Evolutionary conservation across 2,888 invertebrate species (phyloP), one percentile per base, ranked within the genome.

Genomic region (Taenaris catops): DNA sequence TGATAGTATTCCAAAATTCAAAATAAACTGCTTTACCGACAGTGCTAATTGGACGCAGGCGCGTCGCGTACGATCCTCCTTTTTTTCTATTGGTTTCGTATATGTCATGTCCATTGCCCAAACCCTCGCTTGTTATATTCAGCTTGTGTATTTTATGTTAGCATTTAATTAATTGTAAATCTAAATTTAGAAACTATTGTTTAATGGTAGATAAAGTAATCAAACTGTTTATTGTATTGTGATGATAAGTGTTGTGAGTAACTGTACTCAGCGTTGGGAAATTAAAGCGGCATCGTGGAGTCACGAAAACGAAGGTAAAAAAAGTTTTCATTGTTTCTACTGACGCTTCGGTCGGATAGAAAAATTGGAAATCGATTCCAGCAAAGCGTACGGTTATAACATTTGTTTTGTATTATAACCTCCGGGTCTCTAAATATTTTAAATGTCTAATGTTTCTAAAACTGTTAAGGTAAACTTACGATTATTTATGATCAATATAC

Each of bases 231-330:
- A 80, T 69, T 64, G 70, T 71, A 79, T 80, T 84, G 86, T 86
- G 86, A 86, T 86, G 86, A 78, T 79, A 86, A 80, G 86, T 86
- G 86, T 69, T 81, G 84, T 83, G 83, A 73, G 65, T 83, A 83
- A 80, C 72, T 79, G 79, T 84, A 84, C 66, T 78, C 72, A 76
- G 71, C 73, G 69, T 72, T 79, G 84, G 84, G 74, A 84, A 78
- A 62, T 70, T 76, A 87, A 87, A 79, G 76, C 87, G 81, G 87
- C 87, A 87, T 83, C 87, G 87, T 87, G 87, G 87, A 87, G 87
- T 87, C 87, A 76, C 83, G 86, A 84, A 87, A 87, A 87, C 79
- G 87, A 83, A 87, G 87, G 87, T 87, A 84, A 76, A 74, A 64
- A 73, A 73, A 66, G 48, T 66, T 70, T 74, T 71, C 68, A 76